Evolutionary conservation across 2,797 vertebrate genomes (phyloP), one percentile per base, ranked within the genome.

Genomic region (Sphenopsis melanotis): DNA sequence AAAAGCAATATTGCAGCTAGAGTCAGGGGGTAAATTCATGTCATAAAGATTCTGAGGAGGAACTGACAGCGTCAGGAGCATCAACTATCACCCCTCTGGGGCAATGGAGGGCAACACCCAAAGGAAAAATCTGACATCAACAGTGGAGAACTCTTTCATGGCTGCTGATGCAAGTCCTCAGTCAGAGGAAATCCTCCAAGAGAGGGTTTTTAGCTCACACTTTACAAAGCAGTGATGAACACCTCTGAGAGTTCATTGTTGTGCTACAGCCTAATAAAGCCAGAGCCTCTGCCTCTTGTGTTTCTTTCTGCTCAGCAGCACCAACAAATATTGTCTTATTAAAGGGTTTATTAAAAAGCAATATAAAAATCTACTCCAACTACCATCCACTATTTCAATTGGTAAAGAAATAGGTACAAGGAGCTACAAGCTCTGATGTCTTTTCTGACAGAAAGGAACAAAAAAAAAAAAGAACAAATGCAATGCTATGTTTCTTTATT

Each of bases 61-160:
- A 29, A 7, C 9, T 53, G 34, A 23, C 11, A 23, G 16, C 1
- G 4, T 42, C 22, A 44, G 64, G 12, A 17, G 15, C 27, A 61
- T 12, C 49, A 69, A 1, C 5, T 44, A 2, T 12, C 12, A 10
- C 10, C 14, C 42, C 24, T 7, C 1, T 2, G 57, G 12, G 52
- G 9, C 46, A 56, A 18, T 6, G 21, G 19, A 79, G 32, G 37
- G 12, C 29, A 86, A 7, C 18, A 76, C 11, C 37, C 32, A 18
- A 32, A 59, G 39, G 23, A 37, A 55, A 71, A 79, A 30, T 42
- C 42, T 52, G 32, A 65, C 29, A 64, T 21, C 37, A 69, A 0
- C 14, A 34, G 6, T 12, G 39, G 21, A 44, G 20, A 68, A 24
- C 17, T 16, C 13, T 26, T 64, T 52, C 26, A 19, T 41, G 15